These are phyloP conservation scores for Ursus arctos DNA, from an alignment of 2,113 vertebrate species.

Conservation along the genomic window DNA sequence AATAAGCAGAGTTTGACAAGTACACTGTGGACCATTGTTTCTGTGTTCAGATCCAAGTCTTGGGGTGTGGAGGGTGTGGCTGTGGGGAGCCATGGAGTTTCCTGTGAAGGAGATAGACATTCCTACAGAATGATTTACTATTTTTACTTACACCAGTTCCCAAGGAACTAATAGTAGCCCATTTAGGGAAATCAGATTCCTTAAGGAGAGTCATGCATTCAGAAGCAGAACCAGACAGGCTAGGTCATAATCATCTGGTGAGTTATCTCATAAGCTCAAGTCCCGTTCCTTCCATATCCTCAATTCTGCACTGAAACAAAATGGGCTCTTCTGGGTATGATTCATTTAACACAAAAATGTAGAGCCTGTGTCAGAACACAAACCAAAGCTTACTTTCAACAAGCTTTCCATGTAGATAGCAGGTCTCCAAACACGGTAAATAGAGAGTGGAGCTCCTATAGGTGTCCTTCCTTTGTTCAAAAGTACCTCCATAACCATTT, in stretches of 20 bases:
- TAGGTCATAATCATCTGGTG: constrained; percentile 66
- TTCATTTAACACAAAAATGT: constrained; percentile 76
- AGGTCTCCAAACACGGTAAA: constrained; percentile 74
- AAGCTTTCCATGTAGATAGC: constrained; percentile 65
- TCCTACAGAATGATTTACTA: neutral
- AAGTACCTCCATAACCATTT: neutral
- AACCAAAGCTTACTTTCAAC: constrained; percentile 67
- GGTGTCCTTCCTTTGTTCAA: neutral
- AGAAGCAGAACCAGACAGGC: constrained; percentile 45
- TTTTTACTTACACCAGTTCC: neutral
- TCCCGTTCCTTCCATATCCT: neutral
- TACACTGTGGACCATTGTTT: neutral
- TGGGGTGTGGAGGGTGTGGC: rapidly evolving
- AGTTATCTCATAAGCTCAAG: constrained; percentile 62
- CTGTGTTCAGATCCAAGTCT: neutral
- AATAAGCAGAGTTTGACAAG: neutral
- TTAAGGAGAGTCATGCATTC: neutral
- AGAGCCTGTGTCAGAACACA: constrained; percentile 71
- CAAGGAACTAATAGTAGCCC: neutral
- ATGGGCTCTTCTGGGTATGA: constrained; percentile 68
- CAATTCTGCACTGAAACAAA: constrained; percentile 66
- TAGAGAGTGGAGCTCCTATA: neutral
- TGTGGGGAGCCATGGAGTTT: neutral
- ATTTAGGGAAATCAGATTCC: neutral
- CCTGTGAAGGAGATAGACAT: neutral